Base-by-base conservation (phyloP, 2,113 vertebrate genomes). In the Clupea harengus region DNA sequence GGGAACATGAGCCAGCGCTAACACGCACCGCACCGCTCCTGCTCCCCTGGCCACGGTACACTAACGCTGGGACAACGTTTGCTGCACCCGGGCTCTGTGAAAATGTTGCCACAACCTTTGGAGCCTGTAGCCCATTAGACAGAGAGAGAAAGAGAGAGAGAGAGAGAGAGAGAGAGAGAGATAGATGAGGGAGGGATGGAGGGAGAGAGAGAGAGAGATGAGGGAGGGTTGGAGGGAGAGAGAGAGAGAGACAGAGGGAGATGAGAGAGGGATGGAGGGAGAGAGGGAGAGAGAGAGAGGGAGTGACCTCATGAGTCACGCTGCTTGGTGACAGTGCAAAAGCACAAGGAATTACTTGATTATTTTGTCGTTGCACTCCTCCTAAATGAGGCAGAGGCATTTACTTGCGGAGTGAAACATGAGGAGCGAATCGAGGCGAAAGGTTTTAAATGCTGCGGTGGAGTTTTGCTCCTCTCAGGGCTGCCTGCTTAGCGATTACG, bases 1-100 rank as follows among this genome's bases (percentile, higher is more conserved):
- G 89, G 89, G 86, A 87, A 20, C 28, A 45, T 11, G 81, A 81
- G 86, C 45, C 75, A 49, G 85, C 45, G 45, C 80, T 44, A 54
- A 46, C 28, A 47, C 44, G 72, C 72, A 32, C 84, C 50, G 28
- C 57, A 18, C 81, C 28, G 25, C 72, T 15, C 32, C 54, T 13
- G 10, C 67, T 75, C 28, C 72, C 72, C 4, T 32, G 72, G 72
- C 72, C 32, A 10, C 25, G 13, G 17, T 39, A 13, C 72, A 75
- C 67, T 18, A 32, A 39, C 15, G 72, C 15, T 78, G 72, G 28
- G 25, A 44, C 72, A 39, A 78, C 32, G 72, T 78, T 78, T 15
- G 54, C 72, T 78, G 72, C 32, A 20, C 28, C 72, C 28, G 28
- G 72, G 72, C 72, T 32, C 32, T 78, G 72, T 78, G 28, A 78